Evolutionary conservation across 2,888 invertebrate species (phyloP).

Genomic region (Acrobasis suavella): DNA sequence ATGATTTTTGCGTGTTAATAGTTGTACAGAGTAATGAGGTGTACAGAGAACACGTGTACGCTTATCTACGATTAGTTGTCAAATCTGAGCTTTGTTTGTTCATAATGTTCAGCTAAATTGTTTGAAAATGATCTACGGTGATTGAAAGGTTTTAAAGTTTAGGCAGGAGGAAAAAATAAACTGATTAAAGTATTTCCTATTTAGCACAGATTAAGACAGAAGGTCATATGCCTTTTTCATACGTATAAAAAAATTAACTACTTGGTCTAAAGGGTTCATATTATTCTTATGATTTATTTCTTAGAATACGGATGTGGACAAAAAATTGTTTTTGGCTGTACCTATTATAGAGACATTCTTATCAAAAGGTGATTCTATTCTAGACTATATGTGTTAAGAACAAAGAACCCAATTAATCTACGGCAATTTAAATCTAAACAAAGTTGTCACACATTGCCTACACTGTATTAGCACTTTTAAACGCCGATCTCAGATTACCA

Average conservation of each 20-base stretch:
- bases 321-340: too few species aligned
- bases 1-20: slow-evolving; percentile 1
- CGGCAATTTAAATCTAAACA: not conserved
- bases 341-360: too few species aligned
- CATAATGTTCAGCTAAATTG: slow-evolving; percentile 61
- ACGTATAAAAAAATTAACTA: too few species aligned
- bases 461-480: not conserved
- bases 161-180: not conserved
- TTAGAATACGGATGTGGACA: too few species aligned
- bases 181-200: not conserved
- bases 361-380: too few species aligned
- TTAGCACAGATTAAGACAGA: not conserved
- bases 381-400: too few species aligned
- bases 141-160: slow-evolving; percentile 43
- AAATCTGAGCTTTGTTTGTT: slow-evolving; percentile 44
- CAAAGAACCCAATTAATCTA: not conserved
- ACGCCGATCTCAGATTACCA: slow-evolving; percentile 5
- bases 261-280: too few species aligned
- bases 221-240: too few species aligned
- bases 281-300: too few species aligned
- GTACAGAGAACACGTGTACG: slow-evolving; percentile 67
- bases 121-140: slow-evolving; percentile 70
- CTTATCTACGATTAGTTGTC: slow-evolving; percentile 66
- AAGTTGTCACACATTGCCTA: not conserved
- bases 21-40: slow-evolving; percentile 52